Base-by-base conservation (phyloP, 1,140 invertebrate genomes). In the Contarinia nasturtii region DNA sequence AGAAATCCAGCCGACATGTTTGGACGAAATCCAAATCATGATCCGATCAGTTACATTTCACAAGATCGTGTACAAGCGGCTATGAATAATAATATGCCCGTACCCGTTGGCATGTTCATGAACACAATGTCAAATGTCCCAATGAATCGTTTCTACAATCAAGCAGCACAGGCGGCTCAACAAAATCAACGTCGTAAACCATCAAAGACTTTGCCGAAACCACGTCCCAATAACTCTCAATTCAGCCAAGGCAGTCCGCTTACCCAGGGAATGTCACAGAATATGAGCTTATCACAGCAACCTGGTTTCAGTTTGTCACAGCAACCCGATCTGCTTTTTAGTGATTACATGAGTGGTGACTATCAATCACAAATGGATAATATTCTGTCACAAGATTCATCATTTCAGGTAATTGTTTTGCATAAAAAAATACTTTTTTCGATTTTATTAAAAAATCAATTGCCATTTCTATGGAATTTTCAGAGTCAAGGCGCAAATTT, bases 91-190 rank as follows among this genome's bases (percentile, higher is more conserved):
- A 83, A 80, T 50, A 72, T 86, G 42, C 88, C 90, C 0, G 88
- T 95, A 4, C 87, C 89, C 0, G 78, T 91, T n/a, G 88, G 88
- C 18, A 90, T 92, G 84, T 91, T 93, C 54, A 86, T 92, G 79
- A 88, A 88, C 56, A 27, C 27, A 3, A 87, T 89, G 84, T 76
- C 82, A 8, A 85, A 86, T 48, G 76, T 90, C 33, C 84, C 84
- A n/a, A n/a, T n/a, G 27, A 84, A 85, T 2, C 63, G 84, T 5
- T 90, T 88, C 62, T 86, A 85, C 53, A 86, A 87, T 55, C 79
- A 81, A 53, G 74, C 67, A 1, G 58, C 69, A 21, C 75, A 70
- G 61, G 64, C 59, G 36, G 56, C 50, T 49, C 63, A 62, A 44
- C 57, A 60, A 53, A 54, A 51, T 40, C 15, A 54, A 48, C 15